Percentiles rank a stretch among this genome's conserved stretches.
Evolutionary conservation across 2,888 invertebrate genomes (phyloP).

Genomic region (Allophyes oxyacanthae): DNA sequence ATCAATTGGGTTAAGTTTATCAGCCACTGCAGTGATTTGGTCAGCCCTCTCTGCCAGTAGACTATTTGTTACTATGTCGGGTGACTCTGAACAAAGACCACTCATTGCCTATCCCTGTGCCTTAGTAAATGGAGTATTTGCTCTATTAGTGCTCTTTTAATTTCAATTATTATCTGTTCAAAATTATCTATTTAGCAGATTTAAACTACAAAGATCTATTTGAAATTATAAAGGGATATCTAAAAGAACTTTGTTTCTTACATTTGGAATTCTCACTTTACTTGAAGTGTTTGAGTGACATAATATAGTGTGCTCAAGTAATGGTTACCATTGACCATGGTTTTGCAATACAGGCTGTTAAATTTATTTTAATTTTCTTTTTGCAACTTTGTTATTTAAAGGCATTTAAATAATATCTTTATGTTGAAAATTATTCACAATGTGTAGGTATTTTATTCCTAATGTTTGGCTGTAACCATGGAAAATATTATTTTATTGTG

Average conservation of each 20-base stretch:
- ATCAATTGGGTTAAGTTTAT: slow-evolving; percentile 91
- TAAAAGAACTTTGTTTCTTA: background rate
- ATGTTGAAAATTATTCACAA: no score
- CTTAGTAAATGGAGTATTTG: slow-evolving; percentile 97
- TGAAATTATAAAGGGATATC: no score
- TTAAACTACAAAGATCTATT: background rate
- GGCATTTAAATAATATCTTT: no score
- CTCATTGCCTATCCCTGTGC: slow-evolving; percentile 98
- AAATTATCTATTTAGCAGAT: background rate
- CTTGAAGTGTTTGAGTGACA: no score
- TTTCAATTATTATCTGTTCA: slow-evolving; percentile 3
- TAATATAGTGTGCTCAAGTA: no score
- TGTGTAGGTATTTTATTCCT: background rate
- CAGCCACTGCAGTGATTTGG: slow-evolving; percentile 94
- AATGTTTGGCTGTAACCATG: slow-evolving; percentile 12
- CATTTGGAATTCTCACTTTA: background rate
- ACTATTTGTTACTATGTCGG: slow-evolving; percentile 96
- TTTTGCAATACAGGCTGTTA: no score
- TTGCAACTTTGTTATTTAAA: background rate
- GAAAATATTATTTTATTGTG: slow-evolving; percentile 26
- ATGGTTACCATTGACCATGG: no score
- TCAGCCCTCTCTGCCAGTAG: slow-evolving; percentile 97
- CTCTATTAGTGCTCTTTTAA: slow-evolving; percentile 97
- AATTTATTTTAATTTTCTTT: background rate
- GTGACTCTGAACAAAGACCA: slow-evolving; percentile 95